Evolutionary conservation across 2,888 invertebrate genomes (phyloP).

Genomic region (Microplitis deprimator): DNA sequence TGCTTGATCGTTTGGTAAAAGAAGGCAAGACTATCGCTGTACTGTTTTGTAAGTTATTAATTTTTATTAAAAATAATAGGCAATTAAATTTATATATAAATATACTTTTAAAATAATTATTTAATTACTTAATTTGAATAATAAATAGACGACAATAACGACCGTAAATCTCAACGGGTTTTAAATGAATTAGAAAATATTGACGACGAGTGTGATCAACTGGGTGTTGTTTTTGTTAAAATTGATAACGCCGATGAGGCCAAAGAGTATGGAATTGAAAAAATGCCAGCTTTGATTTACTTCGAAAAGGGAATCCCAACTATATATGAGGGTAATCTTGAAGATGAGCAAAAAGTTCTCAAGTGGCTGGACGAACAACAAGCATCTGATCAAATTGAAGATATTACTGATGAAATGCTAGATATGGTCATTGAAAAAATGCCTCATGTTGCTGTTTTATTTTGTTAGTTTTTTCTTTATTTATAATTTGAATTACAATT

Average conservation of each 20-base stretch:
- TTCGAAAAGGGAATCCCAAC: slow-evolving; percentile 90
- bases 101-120: background rate
- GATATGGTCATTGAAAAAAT: slow-evolving; percentile 90
- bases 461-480: slow-evolving; percentile 80
- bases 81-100: slow-evolving; percentile 9
- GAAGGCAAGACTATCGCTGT: slow-evolving; percentile 92
- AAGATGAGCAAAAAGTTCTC: slow-evolving; percentile 90
- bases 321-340: slow-evolving; percentile 85
- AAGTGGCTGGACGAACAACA: slow-evolving; percentile 89
- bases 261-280: slow-evolving; percentile 91
- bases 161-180: slow-evolving; percentile 87
- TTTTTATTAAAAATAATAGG: slow-evolving; percentile 23
- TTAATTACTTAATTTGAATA: background rate
- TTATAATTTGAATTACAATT: background rate
- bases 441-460: slow-evolving; percentile 90
- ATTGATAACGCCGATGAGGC: slow-evolving; percentile 93
- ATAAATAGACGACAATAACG: slow-evolving; percentile 86
- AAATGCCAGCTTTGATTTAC: slow-evolving; percentile 88
- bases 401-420: slow-evolving; percentile 94
- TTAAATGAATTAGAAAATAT: slow-evolving; percentile 93
- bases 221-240: slow-evolving; percentile 92
- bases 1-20: slow-evolving; percentile 90
- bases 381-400: slow-evolving; percentile 92
- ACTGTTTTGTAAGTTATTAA: slow-evolving; percentile 84
- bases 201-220: slow-evolving; percentile 91